A percentile compares a stretch with the other conserved stretches of the same genome.
phyloP scores from a whole-genome alignment of 2,113 vertebrate species.

The Crypturellus undulatus region DNA sequence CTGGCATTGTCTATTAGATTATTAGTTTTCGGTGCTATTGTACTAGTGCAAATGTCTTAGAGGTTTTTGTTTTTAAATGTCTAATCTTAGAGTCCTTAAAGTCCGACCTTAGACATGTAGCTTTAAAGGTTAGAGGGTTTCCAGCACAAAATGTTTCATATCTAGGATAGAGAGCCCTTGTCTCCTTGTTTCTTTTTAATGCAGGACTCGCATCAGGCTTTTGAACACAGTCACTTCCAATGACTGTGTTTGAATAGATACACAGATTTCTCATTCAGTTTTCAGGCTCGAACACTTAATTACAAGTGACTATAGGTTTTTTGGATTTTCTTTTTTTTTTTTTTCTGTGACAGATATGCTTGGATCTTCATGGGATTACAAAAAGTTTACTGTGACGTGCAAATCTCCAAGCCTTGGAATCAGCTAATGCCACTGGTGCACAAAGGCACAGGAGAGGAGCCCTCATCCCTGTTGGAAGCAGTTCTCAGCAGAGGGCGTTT shows the following conservation, averaged over 20 bases:
- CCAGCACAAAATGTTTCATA: not conserved
- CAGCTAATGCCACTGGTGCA: not conserved
- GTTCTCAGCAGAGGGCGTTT: not conserved
- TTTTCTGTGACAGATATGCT: not conserved
- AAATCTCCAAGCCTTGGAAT: not conserved
- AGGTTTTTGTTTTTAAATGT: not conserved
- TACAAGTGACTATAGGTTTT: not conserved
- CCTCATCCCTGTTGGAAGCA: not conserved
- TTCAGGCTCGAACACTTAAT: not conserved
- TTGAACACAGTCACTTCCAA: not conserved
- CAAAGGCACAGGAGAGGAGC: rapidly evolving
- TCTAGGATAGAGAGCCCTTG: not conserved
- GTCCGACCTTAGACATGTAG: not conserved
- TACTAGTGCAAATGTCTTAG: not conserved
- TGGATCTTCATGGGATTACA: not conserved
- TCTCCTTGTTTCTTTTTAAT: not conserved
- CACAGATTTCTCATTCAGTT: not conserved
- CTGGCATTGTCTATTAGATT: not conserved
- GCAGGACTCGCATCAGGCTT: not conserved
- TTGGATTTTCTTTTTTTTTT: too few species aligned
- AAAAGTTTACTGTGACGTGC: not conserved
- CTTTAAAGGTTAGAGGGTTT: not conserved
- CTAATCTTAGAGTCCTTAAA: not conserved
- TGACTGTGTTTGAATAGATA: not conserved
- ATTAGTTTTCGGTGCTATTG: not conserved